These are phyloP conservation scores for Tupaia tana DNA, from an alignment of 2,113 vertebrate species.

Conservation along the genomic window DNA sequence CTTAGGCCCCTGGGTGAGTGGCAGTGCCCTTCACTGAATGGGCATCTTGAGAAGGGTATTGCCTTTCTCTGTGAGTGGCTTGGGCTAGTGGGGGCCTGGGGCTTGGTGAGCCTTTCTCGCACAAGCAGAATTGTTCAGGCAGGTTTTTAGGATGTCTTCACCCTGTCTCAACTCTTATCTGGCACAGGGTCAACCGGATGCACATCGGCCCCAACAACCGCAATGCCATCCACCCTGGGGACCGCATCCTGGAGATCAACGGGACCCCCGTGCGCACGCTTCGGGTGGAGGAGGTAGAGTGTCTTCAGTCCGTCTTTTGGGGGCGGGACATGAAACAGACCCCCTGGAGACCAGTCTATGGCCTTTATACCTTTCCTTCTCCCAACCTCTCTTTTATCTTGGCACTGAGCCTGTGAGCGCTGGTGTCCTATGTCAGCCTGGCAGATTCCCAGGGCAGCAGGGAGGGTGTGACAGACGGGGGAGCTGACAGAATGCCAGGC, in stretches of 20 bases:
- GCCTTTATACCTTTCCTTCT: background rate
- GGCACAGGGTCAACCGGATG: conserved; percentile 93
- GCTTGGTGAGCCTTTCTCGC: background rate
- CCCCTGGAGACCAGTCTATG: background rate
- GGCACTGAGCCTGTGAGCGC: background rate
- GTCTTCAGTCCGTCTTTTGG: background rate
- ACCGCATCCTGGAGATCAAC: conserved; percentile 97
- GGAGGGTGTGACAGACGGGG: background rate
- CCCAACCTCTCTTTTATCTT: background rate
- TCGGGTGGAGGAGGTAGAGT: conserved; percentile 92
- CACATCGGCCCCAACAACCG: conserved; percentile 95
- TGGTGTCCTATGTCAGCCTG: background rate
- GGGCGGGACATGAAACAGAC: background rate
- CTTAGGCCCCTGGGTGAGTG: background rate
- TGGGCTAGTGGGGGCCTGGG: background rate
- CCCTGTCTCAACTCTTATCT: conserved; percentile 16
- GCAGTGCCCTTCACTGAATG: background rate
- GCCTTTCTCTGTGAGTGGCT: background rate
- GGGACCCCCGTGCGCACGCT: conserved; percentile 92
- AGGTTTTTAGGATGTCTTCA: conserved; percentile 12
- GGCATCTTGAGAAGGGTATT: background rate
- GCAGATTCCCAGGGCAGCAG: conserved; percentile 3
- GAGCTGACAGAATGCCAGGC: conserved; percentile 1
- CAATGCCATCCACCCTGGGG: conserved; percentile 96
- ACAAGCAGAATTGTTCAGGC: background rate